Base-by-base conservation (phyloP, 2,888 invertebrate genomes). In the Folsomia manolachei region DNA sequence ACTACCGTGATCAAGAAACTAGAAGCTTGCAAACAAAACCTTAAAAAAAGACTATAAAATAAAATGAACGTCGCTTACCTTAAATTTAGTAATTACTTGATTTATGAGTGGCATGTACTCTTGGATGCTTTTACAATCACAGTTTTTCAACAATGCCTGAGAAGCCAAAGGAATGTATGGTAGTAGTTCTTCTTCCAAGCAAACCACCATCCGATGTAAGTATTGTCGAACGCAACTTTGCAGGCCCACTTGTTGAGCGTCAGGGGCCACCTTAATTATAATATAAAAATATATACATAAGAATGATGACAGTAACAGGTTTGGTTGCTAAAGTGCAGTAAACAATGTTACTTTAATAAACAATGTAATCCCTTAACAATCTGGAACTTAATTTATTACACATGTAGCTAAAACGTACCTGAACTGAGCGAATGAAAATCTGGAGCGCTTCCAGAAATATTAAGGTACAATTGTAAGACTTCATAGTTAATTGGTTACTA, bases 21-120 rank as follows among this genome's bases (percentile, higher is more conserved):
- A 69, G 27, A n/a, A n/a, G n/a, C n/a, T n/a, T 26, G 19, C n/a
- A 75, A 14, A 9, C 52, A 67, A n/a, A n/a, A n/a, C n/a, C 26
- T 25, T 63, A 51, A 26, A 60, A 39, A 19, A 65, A 21, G 14
- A 25, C 21, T 71, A 23, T n/a, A 25, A 53, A 63, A 25, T 7
- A 52, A 65, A 68, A 39, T 39, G 14, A 39, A 39, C 39, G 39
- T 21, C 18, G 66, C 77, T 72, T 78, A 85, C 85, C 84, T 87
- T 87, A 81, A 87, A 87, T 81, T 88, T 88, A 72, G 85, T 83
- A 68, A 88, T 85, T 61, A 88, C 84, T 81, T 88, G 88, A 81
- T 87, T 87, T 77, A 88, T 84, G 39, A 88, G 83, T 1, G 87
- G 87, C 62, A 88, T 84, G 79, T 87, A 86, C 80, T 88, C 87